phyloP scores from a whole-genome alignment of 2,113 vertebrate genomes.

The Pseudolaguvia tuberculata region DNA sequence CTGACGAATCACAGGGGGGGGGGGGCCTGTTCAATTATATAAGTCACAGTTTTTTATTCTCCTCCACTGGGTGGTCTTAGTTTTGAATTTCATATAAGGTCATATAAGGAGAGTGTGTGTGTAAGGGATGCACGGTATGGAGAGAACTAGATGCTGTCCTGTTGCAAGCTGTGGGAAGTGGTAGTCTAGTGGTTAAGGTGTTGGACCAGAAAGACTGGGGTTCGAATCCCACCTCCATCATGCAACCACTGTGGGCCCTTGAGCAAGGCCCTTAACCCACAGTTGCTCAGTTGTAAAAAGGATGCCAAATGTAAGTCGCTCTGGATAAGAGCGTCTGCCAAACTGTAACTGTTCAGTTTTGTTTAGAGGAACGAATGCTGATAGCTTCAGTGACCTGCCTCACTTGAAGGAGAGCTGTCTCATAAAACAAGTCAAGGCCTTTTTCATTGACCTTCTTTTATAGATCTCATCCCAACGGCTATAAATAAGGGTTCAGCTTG shows the following conservation, averaged over 20 bases:
- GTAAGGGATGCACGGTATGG: background rate
- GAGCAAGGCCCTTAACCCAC: too few relatives aligned
- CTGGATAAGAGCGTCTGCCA: too few relatives aligned
- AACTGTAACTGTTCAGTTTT: slow-evolving; percentile 12
- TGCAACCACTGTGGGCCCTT: too few relatives aligned
- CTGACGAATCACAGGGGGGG: background rate
- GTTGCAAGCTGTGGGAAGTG: too few relatives aligned
- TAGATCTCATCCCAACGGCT: slow-evolving; percentile 8
- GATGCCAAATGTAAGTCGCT: too few relatives aligned
- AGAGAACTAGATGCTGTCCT: background rate
- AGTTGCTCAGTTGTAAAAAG: too few relatives aligned
- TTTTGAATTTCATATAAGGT: slow-evolving; percentile 9
- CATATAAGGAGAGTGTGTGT: background rate
- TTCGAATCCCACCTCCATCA: too few relatives aligned
- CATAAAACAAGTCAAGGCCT: slow-evolving; percentile 37
- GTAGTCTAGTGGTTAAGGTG: too few relatives aligned
- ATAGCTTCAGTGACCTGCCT: slow-evolving; percentile 23
- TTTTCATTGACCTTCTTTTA: slow-evolving; percentile 37
- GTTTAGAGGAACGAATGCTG: slow-evolving; percentile 17
- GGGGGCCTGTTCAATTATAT: background rate
- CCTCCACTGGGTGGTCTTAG: background rate
- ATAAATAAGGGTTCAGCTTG: slow-evolving; percentile 31
- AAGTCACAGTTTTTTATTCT: background rate
- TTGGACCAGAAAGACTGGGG: too few relatives aligned
- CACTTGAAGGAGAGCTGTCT: slow-evolving; percentile 9